Evolutionary conservation across 2,797 vertebrate species (phyloP).

Genomic region (Dromococcyx pavoninus): DNA sequence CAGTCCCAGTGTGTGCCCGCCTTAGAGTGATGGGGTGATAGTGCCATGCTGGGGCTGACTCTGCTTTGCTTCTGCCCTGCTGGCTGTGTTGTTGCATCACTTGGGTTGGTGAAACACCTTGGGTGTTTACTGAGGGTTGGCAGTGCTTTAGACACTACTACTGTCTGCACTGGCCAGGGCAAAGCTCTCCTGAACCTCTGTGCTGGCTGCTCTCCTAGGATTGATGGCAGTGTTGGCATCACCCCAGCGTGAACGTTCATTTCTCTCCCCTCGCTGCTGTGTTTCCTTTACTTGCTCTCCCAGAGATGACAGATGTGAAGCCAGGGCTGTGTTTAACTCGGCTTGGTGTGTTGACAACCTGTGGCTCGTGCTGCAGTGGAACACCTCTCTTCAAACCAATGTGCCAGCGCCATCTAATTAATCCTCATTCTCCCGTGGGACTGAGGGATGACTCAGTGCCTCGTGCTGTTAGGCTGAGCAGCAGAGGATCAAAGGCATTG

Average conservation of each 20-base stretch:
- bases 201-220: not conserved
- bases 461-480: not conserved
- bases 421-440: not conserved
- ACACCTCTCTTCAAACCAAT: not conserved
- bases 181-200: not conserved
- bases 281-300: not conserved
- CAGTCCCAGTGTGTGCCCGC: fast-evolving
- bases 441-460: not conserved
- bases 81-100: fast-evolving
- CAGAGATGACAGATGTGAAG: not conserved
- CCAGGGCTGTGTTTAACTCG: not conserved
- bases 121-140: not conserved
- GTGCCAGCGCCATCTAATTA: not conserved
- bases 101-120: fast-evolving
- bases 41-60: fast-evolving
- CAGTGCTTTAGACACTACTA: not conserved
- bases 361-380: not conserved
- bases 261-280: not conserved
- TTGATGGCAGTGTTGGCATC: not conserved
- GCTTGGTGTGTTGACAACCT: not conserved
- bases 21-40: fast-evolving
- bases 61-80: not conserved
- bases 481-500: not conserved
- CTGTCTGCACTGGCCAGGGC: not conserved
- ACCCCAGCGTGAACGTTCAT: fast-evolving